Evolutionary conservation across 2,113 vertebrate genomes (phyloP).

Genomic region (Ciconia stormi): DNA sequence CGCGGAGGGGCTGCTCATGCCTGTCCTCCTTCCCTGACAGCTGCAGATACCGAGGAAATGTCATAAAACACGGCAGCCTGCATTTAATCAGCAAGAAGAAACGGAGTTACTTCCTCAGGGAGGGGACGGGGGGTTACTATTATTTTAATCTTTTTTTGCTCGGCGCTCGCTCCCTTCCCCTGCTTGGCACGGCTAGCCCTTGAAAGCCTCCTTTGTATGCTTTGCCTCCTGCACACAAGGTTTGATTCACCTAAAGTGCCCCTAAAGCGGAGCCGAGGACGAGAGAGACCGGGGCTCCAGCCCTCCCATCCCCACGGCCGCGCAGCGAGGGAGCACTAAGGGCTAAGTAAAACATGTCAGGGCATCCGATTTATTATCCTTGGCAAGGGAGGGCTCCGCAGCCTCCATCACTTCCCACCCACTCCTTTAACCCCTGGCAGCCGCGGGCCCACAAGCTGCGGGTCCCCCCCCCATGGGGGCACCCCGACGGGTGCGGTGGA

Average conservation of each 20-base stretch:
- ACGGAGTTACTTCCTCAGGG: background rate
- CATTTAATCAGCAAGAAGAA: background rate
- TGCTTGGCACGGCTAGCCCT: background rate
- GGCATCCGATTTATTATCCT: constrained; percentile 64
- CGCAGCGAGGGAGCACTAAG: constrained; percentile 27
- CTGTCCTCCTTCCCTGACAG: background rate
- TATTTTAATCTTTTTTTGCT: background rate
- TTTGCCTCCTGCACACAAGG: constrained; percentile 51
- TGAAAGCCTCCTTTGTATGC: constrained; percentile 73
- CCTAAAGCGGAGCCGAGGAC: constrained; percentile 8
- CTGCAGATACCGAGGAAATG: background rate
- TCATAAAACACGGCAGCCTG: background rate
- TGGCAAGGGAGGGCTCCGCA: constrained; percentile 46
- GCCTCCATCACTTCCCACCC: constrained; percentile 44
- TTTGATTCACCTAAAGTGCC: constrained; percentile 73
- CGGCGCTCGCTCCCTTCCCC: constrained; percentile 1
- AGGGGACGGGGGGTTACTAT: background rate
- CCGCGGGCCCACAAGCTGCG: background rate
- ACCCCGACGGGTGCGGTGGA: background rate
- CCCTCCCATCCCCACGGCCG: background rate
- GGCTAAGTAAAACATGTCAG: constrained; percentile 47
- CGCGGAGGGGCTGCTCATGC: background rate
- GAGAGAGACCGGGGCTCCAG: background rate
- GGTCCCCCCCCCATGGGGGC: background rate
- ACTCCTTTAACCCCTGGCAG: constrained; percentile 29